These are phyloP conservation scores for Vandiemenella viatica DNA, from an alignment of 2,888 invertebrate species.

Conservation along the genomic window DNA sequence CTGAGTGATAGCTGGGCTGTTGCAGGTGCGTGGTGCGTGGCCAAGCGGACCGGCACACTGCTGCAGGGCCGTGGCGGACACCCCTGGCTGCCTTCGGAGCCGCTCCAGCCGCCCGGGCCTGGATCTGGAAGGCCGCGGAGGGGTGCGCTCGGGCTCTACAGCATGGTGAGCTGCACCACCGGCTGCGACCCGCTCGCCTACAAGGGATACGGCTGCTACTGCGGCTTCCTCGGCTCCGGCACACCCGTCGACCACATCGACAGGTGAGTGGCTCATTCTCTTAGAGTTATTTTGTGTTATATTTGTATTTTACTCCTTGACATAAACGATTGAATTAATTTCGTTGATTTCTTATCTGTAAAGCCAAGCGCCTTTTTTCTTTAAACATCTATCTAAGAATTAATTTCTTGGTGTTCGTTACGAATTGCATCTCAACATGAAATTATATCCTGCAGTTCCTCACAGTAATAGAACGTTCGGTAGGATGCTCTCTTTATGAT, in stretches of 20 bases:
- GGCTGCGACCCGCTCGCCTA: constrained; percentile 69
- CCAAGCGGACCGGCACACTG: background rate
- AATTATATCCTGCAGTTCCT: too few relatives aligned
- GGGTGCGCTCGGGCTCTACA: constrained; percentile 64
- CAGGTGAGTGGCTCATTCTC: constrained; percentile 33
- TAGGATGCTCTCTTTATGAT: too few relatives aligned
- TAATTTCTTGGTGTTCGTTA: too few relatives aligned
- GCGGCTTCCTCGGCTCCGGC: constrained; percentile 73
- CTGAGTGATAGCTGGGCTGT: background rate
- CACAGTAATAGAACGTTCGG: too few relatives aligned
- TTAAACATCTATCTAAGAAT: too few relatives aligned
- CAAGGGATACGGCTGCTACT: constrained; percentile 83
- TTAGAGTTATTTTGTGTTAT: too few relatives aligned
- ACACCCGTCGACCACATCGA: constrained; percentile 67
- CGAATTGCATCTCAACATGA: too few relatives aligned
- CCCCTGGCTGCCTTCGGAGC: constrained; percentile 25
- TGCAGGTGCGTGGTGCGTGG: constrained; percentile 12
- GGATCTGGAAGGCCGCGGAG: constrained; percentile 25
- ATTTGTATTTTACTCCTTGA: too few relatives aligned
- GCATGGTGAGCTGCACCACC: constrained; percentile 73
- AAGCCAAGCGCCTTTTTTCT: too few relatives aligned
- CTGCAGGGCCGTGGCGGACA: constrained; percentile 21
- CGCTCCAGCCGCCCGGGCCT: constrained; percentile 6
- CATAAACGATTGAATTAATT: too few relatives aligned
- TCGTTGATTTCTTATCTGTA: too few relatives aligned